Base-by-base conservation (phyloP, 2,888 invertebrate genomes). In the Orthosia gracilis region DNA sequence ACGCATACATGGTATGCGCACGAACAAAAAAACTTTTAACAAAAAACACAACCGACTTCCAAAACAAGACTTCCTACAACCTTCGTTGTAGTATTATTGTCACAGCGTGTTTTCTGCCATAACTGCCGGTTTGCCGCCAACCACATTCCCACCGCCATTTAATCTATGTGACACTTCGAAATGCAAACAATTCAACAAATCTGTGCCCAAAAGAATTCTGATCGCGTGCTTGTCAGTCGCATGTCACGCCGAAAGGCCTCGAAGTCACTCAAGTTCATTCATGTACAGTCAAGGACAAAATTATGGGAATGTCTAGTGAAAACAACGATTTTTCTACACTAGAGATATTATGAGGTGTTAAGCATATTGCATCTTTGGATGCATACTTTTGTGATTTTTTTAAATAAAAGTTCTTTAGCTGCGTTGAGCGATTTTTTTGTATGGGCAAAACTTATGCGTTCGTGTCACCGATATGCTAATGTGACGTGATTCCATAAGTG, bases 181-280 rank as follows among this genome's bases (percentile, higher is more conserved):
- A 73, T 1, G 15, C 50, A 73, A 73, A 57, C 55, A 58, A 9
- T 13, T 50, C 15, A n/a, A 74, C 49, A 57, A 73, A 74, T 64
- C 26, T 21, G 50, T 63, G n/a, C 17, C 40, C 15, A 58, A 58
- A 69, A 54, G 23, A 59, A 64, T 61, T 23, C 21, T 13, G 52
- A 62, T 82, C 65, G 73, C 82, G 78, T 81, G 81, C 31, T 40
- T 49, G 52, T 59, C 63, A 23, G 57, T 58, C 69, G 78, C 21
- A 54, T 61, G 64, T 78, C 50, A 80, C 47, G 26, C 58, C 49
- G 69, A 63, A 73, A 54, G 31, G 54, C 78, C 54, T 31, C 7
- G 45, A 62, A 65, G 49, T 65, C 18, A 66, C n/a, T 65, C 54
- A 57, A 52, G 58, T 76, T 73, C 81, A 76, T 78, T 80, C 75